Evolutionary conservation across 2,797 vertebrate species (phyloP).

Genomic region (Acomys russatus): DNA sequence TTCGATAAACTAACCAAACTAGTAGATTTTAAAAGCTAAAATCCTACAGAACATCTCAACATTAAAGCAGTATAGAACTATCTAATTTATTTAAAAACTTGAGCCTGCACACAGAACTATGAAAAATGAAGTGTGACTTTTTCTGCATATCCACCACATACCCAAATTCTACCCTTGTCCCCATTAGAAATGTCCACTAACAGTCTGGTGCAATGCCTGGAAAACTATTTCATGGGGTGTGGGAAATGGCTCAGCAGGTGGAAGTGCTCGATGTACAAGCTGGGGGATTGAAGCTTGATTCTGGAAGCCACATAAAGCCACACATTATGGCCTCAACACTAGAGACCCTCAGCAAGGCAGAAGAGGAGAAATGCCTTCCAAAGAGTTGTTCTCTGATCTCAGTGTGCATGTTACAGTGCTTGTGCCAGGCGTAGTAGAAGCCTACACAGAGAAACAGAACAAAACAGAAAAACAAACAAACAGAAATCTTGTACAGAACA

Average conservation of each 20-base stretch:
- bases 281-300: not conserved
- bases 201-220: not conserved
- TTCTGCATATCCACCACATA: not conserved
- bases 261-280: not conserved
- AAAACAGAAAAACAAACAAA: not conserved
- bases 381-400: not conserved
- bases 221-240: not conserved
- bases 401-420: too few species aligned
- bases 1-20: not conserved
- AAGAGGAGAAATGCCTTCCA: not conserved
- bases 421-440: too few species aligned
- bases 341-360: not conserved
- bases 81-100: conserved; percentile 23
- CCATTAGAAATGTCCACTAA: not conserved
- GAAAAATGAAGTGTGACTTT: not conserved
- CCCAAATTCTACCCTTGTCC: not conserved
- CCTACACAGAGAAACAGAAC: too few species aligned
- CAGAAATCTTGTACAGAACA: not conserved
- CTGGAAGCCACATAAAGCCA: not conserved
- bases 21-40: conserved; percentile 43
- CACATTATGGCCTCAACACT: too few species aligned
- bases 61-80: not conserved
- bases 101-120: not conserved
- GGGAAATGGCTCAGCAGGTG: not conserved
- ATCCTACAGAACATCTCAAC: conserved; percentile 3